Base-by-base conservation (phyloP, 2,113 vertebrate genomes). In the Globicephala melas region DNA sequence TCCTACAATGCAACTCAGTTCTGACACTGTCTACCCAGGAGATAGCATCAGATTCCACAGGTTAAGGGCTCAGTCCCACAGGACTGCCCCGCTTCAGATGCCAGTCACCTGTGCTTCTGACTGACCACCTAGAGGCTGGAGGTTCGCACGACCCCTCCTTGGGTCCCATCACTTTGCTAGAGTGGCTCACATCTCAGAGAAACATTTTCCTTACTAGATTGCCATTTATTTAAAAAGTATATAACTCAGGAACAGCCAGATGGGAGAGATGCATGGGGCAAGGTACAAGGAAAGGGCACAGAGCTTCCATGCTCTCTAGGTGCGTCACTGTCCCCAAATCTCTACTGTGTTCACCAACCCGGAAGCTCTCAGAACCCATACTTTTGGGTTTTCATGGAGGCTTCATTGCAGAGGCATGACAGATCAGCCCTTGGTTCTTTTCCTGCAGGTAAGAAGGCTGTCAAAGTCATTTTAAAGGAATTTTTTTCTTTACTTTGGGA, bases 201-300 rank as follows among this genome's bases (percentile, higher is more conserved):
- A 67, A 25, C 12, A 53, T 36, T 8, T 55, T 31, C n/a, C 44
- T n/a, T 3, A 44, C 68, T 50, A 41, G 25, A 50, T 13, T 4
- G 53, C 41, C 12, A 5, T 21, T 44, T 44, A 15, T 23, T 21
- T 4, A 13, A 31, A 74, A 55, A 33, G n/a, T 26, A 12, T 18
- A 1, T 28, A 31, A 12, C 25, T 53, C 41, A 8, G 67, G 71
- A 62, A 10, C 5, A 20, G 41, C 47, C 53, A 26, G 38, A 17
- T 13, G 31, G 33, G 4, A 38, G 74, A 38, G 18, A 26, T 4
- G 2, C 71, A 26, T 10, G 20, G 4, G 20, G 38, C 1, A 3
- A 36, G 38, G 23, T 5, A 5, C 0, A 5, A 14, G 20, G 7
- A 23, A 41, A 38, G 47, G 23, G 38, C 6, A 2, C 8, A 0